Percentiles rank a stretch among this genome's conserved stretches.
phyloP scores from a whole-genome alignment of 2,797 vertebrate genomes.

The Neostethus bicornis region DNA sequence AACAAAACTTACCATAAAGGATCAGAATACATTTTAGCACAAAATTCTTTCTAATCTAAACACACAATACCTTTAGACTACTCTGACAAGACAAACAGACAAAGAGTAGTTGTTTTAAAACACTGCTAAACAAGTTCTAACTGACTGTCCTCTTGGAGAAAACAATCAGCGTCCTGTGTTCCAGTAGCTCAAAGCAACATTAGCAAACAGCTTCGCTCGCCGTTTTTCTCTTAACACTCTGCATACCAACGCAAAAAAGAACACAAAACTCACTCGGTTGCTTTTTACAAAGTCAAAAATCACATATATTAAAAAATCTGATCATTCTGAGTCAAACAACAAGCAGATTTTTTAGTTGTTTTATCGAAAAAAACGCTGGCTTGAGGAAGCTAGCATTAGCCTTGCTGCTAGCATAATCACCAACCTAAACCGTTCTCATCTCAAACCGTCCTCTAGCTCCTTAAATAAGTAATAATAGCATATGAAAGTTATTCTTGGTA shows the following conservation, averaged over 20 bases:
- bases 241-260: conserved; percentile 28
- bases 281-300: background rate
- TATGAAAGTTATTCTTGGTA: background rate
- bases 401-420: conserved; percentile 51
- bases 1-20: conserved; percentile 57
- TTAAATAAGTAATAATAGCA: conserved; percentile 16
- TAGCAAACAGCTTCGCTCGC: conserved; percentile 63
- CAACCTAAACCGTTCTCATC: conserved; percentile 44
- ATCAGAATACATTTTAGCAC: conserved; percentile 13
- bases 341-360: conserved; percentile 37
- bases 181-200: conserved; percentile 61
- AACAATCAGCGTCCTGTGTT: conserved; percentile 67
- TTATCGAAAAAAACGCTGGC: conserved; percentile 58
- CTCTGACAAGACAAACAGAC: background rate
- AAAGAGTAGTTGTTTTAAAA: background rate
- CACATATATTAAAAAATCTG: background rate
- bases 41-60: conserved; percentile 5
- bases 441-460: conserved; percentile 36
- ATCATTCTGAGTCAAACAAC: conserved; percentile 15
- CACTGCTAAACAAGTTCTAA: conserved; percentile 40
- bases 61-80: background rate
- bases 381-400: conserved; percentile 68
- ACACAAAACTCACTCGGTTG: conserved; percentile 4
- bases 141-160: conserved; percentile 52
- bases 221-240: conserved; percentile 51